Evolutionary conservation across 2,113 vertebrate genomes (phyloP).

Genomic region (Struthio camelus): DNA sequence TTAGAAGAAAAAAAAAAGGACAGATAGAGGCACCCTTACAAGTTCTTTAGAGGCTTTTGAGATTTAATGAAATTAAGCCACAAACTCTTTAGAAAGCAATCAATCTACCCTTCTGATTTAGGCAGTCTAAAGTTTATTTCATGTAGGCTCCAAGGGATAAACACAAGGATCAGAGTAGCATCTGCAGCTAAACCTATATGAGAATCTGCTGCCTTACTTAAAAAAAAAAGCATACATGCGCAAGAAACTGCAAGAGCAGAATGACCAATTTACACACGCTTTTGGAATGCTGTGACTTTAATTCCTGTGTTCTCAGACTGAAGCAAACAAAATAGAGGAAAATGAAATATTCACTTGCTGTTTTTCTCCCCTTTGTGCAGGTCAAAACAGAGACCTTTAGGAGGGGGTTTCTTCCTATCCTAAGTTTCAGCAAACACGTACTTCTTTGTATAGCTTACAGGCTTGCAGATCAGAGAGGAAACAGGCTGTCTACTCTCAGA

Average conservation of each 20-base stretch:
- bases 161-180: background rate
- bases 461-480: background rate
- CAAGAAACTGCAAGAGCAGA: background rate
- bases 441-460: background rate
- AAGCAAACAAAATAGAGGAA: background rate
- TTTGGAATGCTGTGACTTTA: background rate
- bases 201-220: background rate
- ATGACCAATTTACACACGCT: background rate
- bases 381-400: background rate
- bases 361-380: background rate
- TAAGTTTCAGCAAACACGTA: background rate
- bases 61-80: background rate
- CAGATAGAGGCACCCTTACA: background rate
- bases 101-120: background rate
- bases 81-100: background rate
- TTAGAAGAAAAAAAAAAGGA: background rate
- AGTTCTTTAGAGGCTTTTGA: background rate
- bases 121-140: background rate
- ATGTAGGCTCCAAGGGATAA: background rate
- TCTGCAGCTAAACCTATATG: background rate
- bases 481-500: background rate
- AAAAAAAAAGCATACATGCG: background rate
- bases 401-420: background rate
- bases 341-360: background rate
- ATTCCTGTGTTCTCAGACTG: background rate